Percentiles rank a stretch among this genome's conserved stretches.
Evolutionary conservation across 2,888 invertebrate genomes (phyloP).

Genomic region (Patella pellucida): DNA sequence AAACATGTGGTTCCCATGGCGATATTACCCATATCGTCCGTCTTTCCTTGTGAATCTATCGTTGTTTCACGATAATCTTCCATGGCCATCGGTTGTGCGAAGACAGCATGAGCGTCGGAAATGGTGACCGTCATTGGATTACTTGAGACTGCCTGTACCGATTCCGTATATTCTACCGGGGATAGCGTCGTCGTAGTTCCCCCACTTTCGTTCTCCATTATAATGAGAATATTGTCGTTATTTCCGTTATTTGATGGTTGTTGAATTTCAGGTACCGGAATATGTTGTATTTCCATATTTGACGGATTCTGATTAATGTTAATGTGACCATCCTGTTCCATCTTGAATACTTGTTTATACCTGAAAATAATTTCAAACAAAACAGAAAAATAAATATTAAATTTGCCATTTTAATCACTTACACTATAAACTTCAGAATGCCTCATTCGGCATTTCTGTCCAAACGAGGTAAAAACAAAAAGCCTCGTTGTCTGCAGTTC

Average conservation of each 20-base stretch:
- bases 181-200: slow-evolving; percentile 1
- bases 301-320: too few species aligned
- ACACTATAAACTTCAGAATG: too few species aligned
- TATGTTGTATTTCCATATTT: too few species aligned
- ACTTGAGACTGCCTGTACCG: not conserved
- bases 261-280: too few species aligned
- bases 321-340: too few species aligned
- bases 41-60: not conserved
- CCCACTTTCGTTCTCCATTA: slow-evolving; percentile 18
- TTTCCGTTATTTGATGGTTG: not conserved
- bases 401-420: too few species aligned
- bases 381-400: too few species aligned
- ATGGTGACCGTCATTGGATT: not conserved
- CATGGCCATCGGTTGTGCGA: not conserved
- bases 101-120: not conserved
- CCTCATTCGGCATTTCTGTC: too few species aligned
- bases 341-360: too few species aligned
- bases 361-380: too few species aligned
- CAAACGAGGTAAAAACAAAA: too few species aligned
- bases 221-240: slow-evolving; percentile 18
- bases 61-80: not conserved
- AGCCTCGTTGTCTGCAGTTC: too few species aligned
- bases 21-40: not conserved
- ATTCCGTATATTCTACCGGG: not conserved
- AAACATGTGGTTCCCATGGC: slow-evolving; percentile 45